These are phyloP conservation scores for Tetrao urogallus DNA, from an alignment of 2,113 vertebrate species.

Conservation along the genomic window DNA sequence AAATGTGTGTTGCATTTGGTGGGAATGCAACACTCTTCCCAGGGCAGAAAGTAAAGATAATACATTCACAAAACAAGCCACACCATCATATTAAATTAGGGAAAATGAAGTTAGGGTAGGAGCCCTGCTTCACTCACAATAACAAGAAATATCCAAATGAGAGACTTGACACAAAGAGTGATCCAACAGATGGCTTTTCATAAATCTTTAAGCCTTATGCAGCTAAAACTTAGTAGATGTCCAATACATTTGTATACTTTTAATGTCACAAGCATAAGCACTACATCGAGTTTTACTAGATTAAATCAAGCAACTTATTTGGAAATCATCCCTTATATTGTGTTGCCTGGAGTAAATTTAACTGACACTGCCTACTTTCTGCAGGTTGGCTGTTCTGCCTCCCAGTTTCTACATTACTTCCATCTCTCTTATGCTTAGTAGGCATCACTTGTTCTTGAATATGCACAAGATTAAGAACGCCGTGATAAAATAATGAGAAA, in stretches of 20 bases:
- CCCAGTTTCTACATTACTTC: not conserved
- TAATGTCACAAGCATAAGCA: not conserved
- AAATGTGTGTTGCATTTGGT: not conserved
- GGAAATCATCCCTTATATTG: not conserved
- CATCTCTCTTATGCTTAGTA: not conserved
- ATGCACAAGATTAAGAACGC: not conserved
- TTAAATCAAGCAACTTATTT: not conserved
- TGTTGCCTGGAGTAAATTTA: not conserved
- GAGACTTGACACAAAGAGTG: not conserved
- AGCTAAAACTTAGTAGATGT: not conserved
- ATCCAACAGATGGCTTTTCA: not conserved
- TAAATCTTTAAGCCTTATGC: not conserved
- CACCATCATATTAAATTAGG: not conserved
- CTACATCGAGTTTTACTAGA: not conserved
- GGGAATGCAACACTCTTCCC: not conserved
- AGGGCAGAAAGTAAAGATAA: not conserved
- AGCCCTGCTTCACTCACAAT: not conserved
- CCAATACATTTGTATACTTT: not conserved
- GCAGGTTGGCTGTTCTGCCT: not conserved
- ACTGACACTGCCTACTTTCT: not conserved
- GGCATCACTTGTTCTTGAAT: not conserved
- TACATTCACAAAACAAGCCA: not conserved
- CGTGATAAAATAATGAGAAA: not conserved
- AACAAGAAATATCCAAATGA: not conserved
- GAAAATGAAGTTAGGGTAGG: not conserved